phyloP scores from a whole-genome alignment of 2,888 invertebrate species.

The Icerya purchasi region DNA sequence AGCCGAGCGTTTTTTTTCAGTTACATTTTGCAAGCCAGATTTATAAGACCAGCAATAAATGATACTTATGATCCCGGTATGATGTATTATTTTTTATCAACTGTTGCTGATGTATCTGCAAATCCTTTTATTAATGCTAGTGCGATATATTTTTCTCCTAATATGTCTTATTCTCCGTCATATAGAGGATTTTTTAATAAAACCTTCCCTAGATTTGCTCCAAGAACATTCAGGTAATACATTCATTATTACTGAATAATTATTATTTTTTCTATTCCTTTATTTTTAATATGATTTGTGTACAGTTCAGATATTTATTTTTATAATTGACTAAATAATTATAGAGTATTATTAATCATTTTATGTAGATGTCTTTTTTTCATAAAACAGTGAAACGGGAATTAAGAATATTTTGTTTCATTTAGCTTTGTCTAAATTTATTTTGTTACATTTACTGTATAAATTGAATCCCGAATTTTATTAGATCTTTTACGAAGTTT shows the following conservation, averaged over 20 bases:
- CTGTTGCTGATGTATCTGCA: slow-evolving; percentile 82
- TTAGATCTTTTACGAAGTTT: too few relatives aligned
- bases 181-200: slow-evolving; percentile 91
- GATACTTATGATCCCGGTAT: slow-evolving; percentile 91
- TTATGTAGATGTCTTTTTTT: background rate
- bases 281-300: too few relatives aligned
- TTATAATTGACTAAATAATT: background rate
- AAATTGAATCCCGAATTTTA: too few relatives aligned
- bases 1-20: slow-evolving; percentile 91
- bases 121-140: slow-evolving; percentile 82
- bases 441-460: too few relatives aligned
- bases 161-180: slow-evolving; percentile 81
- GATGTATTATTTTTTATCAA: slow-evolving; percentile 91
- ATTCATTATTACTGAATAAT: too few relatives aligned
- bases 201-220: slow-evolving; percentile 83
- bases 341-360: background rate
- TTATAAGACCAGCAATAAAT: slow-evolving; percentile 71
- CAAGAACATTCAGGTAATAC: slow-evolving; percentile 50
- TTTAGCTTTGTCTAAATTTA: too few relatives aligned
- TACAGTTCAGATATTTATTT: too few relatives aligned
- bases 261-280: too few relatives aligned
- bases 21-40: slow-evolving; percentile 73
- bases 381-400: too few relatives aligned
- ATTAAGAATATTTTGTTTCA: too few relatives aligned
- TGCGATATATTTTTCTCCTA: slow-evolving; percentile 81